Conservation (phyloP, 30 jellyfish, hydroid and myxozoan genomes). For the Clytia hemisphaerica region DNA sequence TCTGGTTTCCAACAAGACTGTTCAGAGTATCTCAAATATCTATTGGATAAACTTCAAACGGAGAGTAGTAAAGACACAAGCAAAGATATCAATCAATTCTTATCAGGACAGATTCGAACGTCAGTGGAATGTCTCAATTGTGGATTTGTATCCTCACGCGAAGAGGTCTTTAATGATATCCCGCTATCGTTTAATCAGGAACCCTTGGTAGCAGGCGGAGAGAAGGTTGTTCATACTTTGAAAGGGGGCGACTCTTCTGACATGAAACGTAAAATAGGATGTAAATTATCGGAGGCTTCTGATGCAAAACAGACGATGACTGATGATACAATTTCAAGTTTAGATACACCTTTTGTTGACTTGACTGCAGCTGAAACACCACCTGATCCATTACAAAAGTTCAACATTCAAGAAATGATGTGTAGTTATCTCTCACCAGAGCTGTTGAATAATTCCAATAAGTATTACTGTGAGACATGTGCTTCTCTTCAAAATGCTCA, state of each 20-base stretch:
- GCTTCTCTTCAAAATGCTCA: constrained; percentile 76
- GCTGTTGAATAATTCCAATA: constrained; percentile 41
- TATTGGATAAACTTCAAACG: constrained; percentile 55
- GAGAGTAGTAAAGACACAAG: constrained; percentile 31
- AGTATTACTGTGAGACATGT: constrained; percentile 71
- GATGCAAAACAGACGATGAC: constrained; percentile 22
- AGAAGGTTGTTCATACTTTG: constrained; percentile 10
- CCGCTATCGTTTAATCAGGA: constrained; percentile 69
- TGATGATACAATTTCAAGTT: constrained; percentile 18
- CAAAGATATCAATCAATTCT: constrained; percentile 15
- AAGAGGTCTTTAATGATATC: constrained; percentile 69
- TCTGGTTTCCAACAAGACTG: constrained; percentile 93
- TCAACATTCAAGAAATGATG: constrained; percentile 33
- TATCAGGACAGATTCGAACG: constrained; percentile 60
- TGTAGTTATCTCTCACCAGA: constrained; percentile 44
- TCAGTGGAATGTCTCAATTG: constrained; percentile 63
- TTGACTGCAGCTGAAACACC: not conserved
- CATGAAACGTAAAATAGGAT: not conserved
- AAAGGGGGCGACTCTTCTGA: constrained; percentile 29
- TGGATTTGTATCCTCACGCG: constrained; percentile 40
- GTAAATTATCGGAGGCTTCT: constrained; percentile 20
- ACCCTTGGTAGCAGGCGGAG: constrained; percentile 19
- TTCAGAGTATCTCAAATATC: constrained; percentile 78
- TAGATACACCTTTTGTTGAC: constrained; percentile 7
- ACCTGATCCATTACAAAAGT: not conserved